Percentiles rank a stretch among this genome's conserved stretches.
phyloP scores from a whole-genome alignment of 2,888 invertebrate genomes.

The Agrotis clavis region DNA sequence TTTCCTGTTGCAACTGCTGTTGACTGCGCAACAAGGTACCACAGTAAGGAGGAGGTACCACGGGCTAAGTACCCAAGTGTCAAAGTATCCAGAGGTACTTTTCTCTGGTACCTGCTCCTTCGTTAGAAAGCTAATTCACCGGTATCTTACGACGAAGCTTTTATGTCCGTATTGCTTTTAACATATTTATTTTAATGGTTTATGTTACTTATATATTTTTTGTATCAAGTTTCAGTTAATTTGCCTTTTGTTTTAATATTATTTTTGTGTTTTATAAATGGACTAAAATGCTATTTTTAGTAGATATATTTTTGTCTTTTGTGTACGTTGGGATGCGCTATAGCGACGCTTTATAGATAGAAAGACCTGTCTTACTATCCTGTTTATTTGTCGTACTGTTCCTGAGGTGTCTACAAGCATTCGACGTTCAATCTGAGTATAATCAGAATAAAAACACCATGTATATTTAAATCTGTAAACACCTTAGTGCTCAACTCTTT shows the following conservation, averaged over 20 bases:
- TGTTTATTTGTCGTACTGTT: slow-evolving; percentile 18
- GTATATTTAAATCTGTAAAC: slow-evolving; percentile 9
- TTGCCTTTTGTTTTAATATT: slow-evolving; percentile 13
- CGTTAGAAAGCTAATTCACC: slow-evolving; percentile 3
- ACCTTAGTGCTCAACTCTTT: neutral
- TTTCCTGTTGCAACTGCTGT: slow-evolving; percentile 54
- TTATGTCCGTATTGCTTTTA: slow-evolving; percentile 3
- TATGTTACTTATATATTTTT: neutral
- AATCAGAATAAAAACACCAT: neutral
- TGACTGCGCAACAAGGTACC: slow-evolving; percentile 35
- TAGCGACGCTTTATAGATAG: slow-evolving; percentile 42
- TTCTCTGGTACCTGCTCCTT: slow-evolving; percentile 35
- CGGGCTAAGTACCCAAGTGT: neutral
- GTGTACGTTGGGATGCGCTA: slow-evolving; percentile 18
- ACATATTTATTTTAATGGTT: neutral
- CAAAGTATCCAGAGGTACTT: neutral
- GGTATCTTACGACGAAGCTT: slow-evolving; percentile 28
- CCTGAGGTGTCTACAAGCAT: slow-evolving; percentile 23
- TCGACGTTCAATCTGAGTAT: neutral
- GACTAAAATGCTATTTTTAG: slow-evolving; percentile 15
- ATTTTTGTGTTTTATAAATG: neutral
- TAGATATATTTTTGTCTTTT: slow-evolving; percentile 15
- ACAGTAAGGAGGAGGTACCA: slow-evolving; percentile 27
- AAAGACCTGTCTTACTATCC: slow-evolving; percentile 27
- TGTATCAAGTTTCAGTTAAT: slow-evolving; percentile 5